These are phyloP conservation scores for Aplocera efformata DNA, from an alignment of 2,888 invertebrate genomes.

Conservation along the genomic window DNA sequence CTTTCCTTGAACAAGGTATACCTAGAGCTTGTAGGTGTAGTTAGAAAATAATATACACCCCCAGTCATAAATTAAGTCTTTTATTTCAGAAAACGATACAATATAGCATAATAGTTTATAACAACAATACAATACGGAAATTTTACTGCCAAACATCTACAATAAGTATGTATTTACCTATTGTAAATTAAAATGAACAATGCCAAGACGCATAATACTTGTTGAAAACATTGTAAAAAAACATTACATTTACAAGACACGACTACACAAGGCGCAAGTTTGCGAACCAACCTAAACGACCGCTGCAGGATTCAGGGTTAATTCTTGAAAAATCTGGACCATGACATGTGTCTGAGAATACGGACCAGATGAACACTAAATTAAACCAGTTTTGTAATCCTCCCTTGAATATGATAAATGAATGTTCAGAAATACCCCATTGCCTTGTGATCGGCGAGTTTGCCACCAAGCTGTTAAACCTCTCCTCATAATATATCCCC, in stretches of 20 bases:
- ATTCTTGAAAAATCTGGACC: too few species aligned
- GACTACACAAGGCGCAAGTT: slow-evolving; percentile 10
- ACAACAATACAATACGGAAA: slow-evolving; percentile 71
- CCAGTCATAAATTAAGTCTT: slow-evolving; percentile 71
- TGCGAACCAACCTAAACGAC: neutral
- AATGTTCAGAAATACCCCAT: slow-evolving; percentile 38
- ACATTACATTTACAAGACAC: slow-evolving; percentile 6
- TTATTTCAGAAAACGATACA: slow-evolving; percentile 78
- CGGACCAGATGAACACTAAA: neutral
- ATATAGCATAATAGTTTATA: slow-evolving; percentile 75
- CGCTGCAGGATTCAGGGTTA: neutral
- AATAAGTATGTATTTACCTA: too few species aligned
- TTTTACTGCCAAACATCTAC: too few species aligned
- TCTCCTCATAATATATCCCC: too few species aligned
- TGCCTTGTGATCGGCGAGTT: neutral
- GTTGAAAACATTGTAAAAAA: slow-evolving; percentile 6
- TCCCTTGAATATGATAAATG: slow-evolving; percentile 39
- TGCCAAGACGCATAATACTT: too few species aligned
- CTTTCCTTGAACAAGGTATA: too few species aligned
- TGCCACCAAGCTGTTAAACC: too few species aligned
- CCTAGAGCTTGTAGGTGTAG: too few species aligned
- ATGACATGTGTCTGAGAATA: too few species aligned
- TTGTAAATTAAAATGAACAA: slow-evolving; percentile 45
- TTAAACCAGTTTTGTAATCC: slow-evolving; percentile 34
- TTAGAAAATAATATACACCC: slow-evolving; percentile 8